Evolutionary conservation across 1,140 invertebrate species (phyloP), one percentile per base, ranked within the genome.

Genomic region (Heliconius congener): DNA sequence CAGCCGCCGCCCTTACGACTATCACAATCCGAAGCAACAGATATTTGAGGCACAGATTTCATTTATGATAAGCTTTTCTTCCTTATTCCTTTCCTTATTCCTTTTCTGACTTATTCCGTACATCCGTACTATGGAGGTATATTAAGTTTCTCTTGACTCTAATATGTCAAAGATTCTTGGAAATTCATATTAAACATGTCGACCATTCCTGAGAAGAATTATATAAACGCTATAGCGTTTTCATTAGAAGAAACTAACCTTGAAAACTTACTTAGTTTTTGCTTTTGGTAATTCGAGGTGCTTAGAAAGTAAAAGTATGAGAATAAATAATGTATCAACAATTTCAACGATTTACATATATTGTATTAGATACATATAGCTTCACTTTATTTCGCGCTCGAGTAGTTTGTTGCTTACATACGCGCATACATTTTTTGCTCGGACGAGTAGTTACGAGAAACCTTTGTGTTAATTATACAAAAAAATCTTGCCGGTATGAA

Each of bases 1-100:
- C 74, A 79, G 83, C 83, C 82, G 81, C 85, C 83, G 85, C 85
- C 85, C 83, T 82, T 78, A 70, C 76, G 30, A 80, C 42, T 71
- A 39, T 50, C 74, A 52, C 23, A 11, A 50, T 60, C 42, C 75
- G 78, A 80, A 84, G 83, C 83, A 84, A 84, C 83, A 84, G 81
- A 84, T 84, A 82, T 46, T 74, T 52, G 27, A 52, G 18, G 70
- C 77, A 74, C 39, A n/a, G 39, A 52, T 74, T 9, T 52, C 27
- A 27, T 70, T 42, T 42, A 30, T 50, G 16, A 34, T 39, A 72
- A 30, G 39, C 34, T 50, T 30, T 39, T 5, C 8, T 30, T 13
- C 23, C 13, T 23, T 23, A 23, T 23, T 23, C 23, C 23, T 23
- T 23, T 23, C 23, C 23, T 23, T 23, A 23, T 23, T 23, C 23